A percentile compares a stretch with the other conserved stretches of the same genome.
Conservation (phyloP, 2,113 vertebrate species). For the Onychostoma macrolepis region DNA sequence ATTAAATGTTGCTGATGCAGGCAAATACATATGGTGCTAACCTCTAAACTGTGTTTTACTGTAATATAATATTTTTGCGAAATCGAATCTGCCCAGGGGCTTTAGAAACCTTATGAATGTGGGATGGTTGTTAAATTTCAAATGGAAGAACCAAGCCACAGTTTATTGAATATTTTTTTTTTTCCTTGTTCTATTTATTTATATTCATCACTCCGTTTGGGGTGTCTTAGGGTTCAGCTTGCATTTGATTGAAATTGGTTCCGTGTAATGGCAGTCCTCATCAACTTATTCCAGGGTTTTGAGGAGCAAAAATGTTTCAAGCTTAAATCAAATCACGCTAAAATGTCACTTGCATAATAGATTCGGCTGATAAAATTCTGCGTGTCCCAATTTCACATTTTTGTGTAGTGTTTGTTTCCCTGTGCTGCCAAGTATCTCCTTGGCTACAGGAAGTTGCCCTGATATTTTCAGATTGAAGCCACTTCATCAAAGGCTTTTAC, state of each 20-base stretch:
- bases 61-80: conserved; percentile 34
- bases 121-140: conserved; percentile 31
- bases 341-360: not conserved
- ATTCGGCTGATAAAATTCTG: not conserved
- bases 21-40: conserved; percentile 9
- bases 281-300: not conserved
- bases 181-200: conserved; percentile 22
- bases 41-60: conserved; percentile 24
- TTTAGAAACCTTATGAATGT: conserved; percentile 23
- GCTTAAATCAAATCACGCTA: not conserved
- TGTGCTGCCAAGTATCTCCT: not conserved
- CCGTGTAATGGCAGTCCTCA: not conserved
- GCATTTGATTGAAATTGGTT: conserved; percentile 28
- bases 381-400: not conserved
- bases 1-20: conserved; percentile 36
- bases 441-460: not conserved
- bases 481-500: conserved; percentile 5
- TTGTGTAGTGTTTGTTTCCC: not conserved
- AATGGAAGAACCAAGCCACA: conserved; percentile 13
- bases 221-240: conserved; percentile 6
- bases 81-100: not conserved
- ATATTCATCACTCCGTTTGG: conserved; percentile 7
- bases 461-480: not conserved
- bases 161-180: conserved; percentile 32
- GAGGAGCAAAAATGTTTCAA: not conserved